Evolutionary conservation across 2,888 invertebrate genomes (phyloP), one percentile per base, ranked within the genome.

Genomic region (Pegoplata infirma): DNA sequence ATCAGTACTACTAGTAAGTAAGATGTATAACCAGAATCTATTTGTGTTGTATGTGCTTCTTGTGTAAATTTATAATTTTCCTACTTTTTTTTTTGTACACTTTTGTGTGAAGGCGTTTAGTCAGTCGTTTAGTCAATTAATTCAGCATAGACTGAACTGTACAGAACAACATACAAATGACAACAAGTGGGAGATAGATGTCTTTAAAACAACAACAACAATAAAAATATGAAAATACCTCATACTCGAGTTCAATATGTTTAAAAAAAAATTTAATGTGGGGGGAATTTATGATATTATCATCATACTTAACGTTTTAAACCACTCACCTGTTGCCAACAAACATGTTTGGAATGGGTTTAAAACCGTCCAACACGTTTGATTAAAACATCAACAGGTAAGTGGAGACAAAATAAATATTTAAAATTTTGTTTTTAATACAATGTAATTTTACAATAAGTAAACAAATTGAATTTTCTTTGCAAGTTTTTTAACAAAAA

Each of bases 111-210:
- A 79, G 79, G 79, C 79, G 79, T 79, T 75, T 51, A 73, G 77
- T 77, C 58, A 67, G 72, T 68, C 77, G 77, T 69, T 78, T 73
- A 79, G 75, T 79, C 79, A 75, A 75, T 75, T 71, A 79, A 79
- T 67, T 53, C 61, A 44, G 49, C 66, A 55, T 46, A 66, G 36
- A n/a, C n/a, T n/a, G n/a, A n/a, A n/a, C n/a, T n/a, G n/a, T n/a
- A n/a, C n/a, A 67, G 67, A 58, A 67, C 10, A 46, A 67, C 40
- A n/a, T 44, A 32, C 16, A 46, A 32, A 64, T 80, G 73, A 66
- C 76, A 76, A 76, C 79, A 79, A 79, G 79, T 79, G 79, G 79
- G 79, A 79, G 75, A 75, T 79, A 75, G 71, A 79, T 75, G 79
- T 55, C 71, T 53, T 73, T 72, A 40, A 21, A 14, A 7, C 25